Evolutionary conservation across 92 coral and sea anemone genomes (phyloP), one percentile per base, ranked within the genome.

Genomic region (Siderastrea radians): DNA sequence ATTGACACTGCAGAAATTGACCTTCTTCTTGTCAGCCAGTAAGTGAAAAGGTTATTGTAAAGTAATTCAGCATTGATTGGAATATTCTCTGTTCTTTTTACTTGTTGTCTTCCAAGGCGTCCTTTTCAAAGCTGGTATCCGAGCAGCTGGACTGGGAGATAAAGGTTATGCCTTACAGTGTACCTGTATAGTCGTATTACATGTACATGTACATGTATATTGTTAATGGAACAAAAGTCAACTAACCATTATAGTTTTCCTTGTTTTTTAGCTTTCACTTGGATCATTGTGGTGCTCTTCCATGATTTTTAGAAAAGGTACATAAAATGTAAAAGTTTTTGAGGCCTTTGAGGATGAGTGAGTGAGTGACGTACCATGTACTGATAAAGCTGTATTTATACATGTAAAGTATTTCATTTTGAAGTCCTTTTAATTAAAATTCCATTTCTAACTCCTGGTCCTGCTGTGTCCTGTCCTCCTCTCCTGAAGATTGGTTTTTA

Each of bases 241-340:
- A 12, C 47, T 44, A 64, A 15, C 14, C 5, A 47, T 13, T 58
- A 13, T 49, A 6, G 15, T 79, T 72, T 38, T 49, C 51, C 1
- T 19, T 38, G 14, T 1, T 61, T 84, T 82, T 16, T 69, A 97
- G 99, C 78, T 97, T 97, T 82, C 99, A 97, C 74, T 82, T 97
- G 70, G 99, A 97, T 81, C 99, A 97, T 78, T 95, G 99, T 93
- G 99, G 99, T 14, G 93, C 98, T 43, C 86, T 97, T 47, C 99
- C 99, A 14, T 97, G 99, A 98, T 96, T 97, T 53, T 93, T 97
- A 15, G 99, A 97, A 84, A 97, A 97, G 99, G 99, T 97, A 74
- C 46, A 69, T 19, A 26, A 38, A 26, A 26, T 26, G 38, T 26
- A 26, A 26, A 26, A 26, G 38, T 26, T 26, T 26, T 26, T 26